phyloP scores from a whole-genome alignment of 92 coral and sea anemone species.

The Heliopora coerulea region DNA sequence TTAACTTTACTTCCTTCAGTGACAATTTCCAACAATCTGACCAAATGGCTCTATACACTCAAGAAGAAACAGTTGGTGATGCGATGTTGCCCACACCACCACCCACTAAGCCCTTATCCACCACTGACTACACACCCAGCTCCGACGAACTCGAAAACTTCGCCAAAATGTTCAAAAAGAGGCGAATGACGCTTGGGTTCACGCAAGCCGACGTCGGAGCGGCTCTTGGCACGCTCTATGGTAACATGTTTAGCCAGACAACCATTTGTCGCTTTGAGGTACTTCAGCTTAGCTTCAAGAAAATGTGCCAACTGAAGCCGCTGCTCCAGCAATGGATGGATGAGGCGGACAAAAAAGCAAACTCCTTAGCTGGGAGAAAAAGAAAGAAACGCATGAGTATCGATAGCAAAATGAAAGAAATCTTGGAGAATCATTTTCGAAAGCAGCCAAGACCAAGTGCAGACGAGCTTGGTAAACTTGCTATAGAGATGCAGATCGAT shows the following conservation, averaged over 20 bases:
- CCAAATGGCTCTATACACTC: neutral
- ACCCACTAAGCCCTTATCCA: neutral
- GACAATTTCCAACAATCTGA: neutral
- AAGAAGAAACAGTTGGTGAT: neutral
- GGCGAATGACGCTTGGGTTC: slow-evolving; percentile 64
- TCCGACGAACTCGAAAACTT: slow-evolving; percentile 59
- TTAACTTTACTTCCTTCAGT: no score
- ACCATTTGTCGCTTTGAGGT: slow-evolving; percentile 84
- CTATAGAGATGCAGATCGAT: slow-evolving; percentile 79
- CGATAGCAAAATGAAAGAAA: slow-evolving; percentile 78
- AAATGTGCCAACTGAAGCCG: slow-evolving; percentile 73
- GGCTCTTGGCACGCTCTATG: slow-evolving; percentile 67
- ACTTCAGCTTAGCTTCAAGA: slow-evolving; percentile 71
- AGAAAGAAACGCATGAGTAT: slow-evolving; percentile 88
- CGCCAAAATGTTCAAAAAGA: slow-evolving; percentile 75
- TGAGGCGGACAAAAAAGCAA: slow-evolving; percentile 49
- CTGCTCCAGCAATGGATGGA: slow-evolving; percentile 68
- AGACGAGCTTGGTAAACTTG: slow-evolving; percentile 79
- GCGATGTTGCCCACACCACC: neutral
- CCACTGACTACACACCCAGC: neutral
- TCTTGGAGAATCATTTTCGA: slow-evolving; percentile 78
- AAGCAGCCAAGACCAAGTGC: slow-evolving; percentile 83
- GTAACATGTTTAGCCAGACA: slow-evolving; percentile 72
- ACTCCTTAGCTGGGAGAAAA: slow-evolving; percentile 37
- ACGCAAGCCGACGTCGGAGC: slow-evolving; percentile 80